Evolutionary conservation across 1,140 invertebrate genomes (phyloP).

Genomic region (Dendroctonus ponderosae): DNA sequence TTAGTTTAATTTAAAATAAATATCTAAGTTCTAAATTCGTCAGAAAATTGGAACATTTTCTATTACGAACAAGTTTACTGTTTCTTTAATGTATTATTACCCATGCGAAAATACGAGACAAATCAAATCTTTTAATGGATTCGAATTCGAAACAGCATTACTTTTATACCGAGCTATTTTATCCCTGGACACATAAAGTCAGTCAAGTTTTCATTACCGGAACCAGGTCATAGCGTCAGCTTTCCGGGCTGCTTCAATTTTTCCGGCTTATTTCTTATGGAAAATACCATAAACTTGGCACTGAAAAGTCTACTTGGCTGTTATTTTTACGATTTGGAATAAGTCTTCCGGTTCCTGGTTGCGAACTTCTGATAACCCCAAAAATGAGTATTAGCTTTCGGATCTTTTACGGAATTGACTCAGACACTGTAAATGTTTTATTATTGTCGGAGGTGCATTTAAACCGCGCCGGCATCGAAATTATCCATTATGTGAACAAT

Average conservation of each 20-base stretch:
- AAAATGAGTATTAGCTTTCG: background rate
- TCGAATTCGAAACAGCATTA: conserved; percentile 1
- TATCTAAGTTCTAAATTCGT: too few relatives aligned
- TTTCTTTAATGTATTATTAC: too few relatives aligned
- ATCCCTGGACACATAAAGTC: conserved; percentile 18
- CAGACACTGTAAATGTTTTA: too few relatives aligned
- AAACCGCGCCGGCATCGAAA: too few relatives aligned
- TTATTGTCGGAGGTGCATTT: too few relatives aligned
- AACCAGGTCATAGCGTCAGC: conserved; percentile 10
- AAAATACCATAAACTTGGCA: conserved; percentile 23
- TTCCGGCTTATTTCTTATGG: conserved; percentile 23
- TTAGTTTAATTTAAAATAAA: too few relatives aligned
- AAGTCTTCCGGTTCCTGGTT: background rate
- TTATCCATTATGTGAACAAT: too few relatives aligned
- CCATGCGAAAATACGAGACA: background rate
- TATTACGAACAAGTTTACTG: too few relatives aligned
- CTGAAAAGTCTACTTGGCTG: conserved; percentile 13
- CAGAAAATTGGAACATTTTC: too few relatives aligned
- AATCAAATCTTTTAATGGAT: background rate
- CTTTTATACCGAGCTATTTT: conserved; percentile 7
- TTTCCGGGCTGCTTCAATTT: conserved; percentile 21
- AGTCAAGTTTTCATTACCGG: conserved; percentile 20
- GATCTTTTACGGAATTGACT: too few relatives aligned
- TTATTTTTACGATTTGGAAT: conserved; percentile 20
- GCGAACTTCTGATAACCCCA: conserved; percentile 1